Evolutionary conservation across 2,888 invertebrate genomes (phyloP).

Genomic region (Dynastes maya): DNA sequence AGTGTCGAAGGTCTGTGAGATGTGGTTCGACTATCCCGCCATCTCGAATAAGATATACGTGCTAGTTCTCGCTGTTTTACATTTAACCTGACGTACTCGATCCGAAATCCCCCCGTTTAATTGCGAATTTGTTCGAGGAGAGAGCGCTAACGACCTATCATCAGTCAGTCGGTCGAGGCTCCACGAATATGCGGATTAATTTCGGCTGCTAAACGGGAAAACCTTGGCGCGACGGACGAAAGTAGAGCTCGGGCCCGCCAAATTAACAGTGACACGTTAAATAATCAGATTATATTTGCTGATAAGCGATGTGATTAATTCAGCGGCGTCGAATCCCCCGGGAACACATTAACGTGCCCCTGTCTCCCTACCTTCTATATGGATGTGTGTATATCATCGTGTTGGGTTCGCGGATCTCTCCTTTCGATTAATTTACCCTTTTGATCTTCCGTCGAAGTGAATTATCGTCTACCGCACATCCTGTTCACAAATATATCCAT

Average conservation of each 20-base stretch:
- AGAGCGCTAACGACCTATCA: too few species aligned
- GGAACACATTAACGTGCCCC: conserved; percentile 15
- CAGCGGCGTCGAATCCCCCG: conserved; percentile 21
- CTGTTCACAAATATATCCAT: neutral
- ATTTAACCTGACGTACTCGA: too few species aligned
- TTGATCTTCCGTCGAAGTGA: neutral
- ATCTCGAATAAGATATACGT: too few species aligned
- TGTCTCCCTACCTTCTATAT: neutral
- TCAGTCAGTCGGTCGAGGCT: too few species aligned
- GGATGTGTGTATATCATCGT: neutral
- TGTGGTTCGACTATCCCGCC: too few species aligned
- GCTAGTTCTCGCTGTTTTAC: too few species aligned
- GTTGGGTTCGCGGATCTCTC: neutral
- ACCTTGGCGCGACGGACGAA: neutral
- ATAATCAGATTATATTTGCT: conserved; percentile 35
- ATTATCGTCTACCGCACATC: neutral
- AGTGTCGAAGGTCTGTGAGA: too few species aligned
- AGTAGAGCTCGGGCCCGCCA: neutral
- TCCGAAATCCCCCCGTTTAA: too few species aligned
- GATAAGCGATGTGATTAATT: conserved; percentile 35
- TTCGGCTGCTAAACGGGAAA: neutral
- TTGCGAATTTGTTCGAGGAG: too few species aligned
- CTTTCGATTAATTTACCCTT: conserved; percentile 29
- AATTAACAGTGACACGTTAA: conserved; percentile 17
- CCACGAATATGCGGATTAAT: neutral